Conservation (phyloP, 2,113 vertebrate genomes). For the Tachysurus vachellii region DNA sequence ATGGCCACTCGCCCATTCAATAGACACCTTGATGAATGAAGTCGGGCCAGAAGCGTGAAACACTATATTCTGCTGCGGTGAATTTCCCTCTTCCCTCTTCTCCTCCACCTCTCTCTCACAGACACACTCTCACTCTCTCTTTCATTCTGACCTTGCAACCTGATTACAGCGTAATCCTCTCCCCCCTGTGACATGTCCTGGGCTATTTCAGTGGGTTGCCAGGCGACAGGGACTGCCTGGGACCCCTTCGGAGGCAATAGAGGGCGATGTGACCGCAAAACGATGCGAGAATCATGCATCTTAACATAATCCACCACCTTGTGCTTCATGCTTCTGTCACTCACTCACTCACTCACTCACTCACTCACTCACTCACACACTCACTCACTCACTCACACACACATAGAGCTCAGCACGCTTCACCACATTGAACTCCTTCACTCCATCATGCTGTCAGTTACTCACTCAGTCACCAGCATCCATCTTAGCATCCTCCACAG, state of each 20-base stretch:
- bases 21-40: constrained; percentile 59
- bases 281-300: constrained; percentile 19
- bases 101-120: background rate
- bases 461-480: constrained; percentile 40
- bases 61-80: constrained; percentile 52
- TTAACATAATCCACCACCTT: constrained; percentile 25
- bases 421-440: background rate
- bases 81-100: constrained; percentile 39
- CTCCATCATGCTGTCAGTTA: constrained; percentile 13
- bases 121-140: background rate
- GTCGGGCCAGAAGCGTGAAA: constrained; percentile 50
- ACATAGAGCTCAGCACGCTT: constrained; percentile 6
- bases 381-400: constrained; percentile 9
- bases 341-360: background rate
- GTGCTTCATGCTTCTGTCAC: constrained; percentile 16
- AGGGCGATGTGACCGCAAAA: constrained; percentile 50
- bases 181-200: constrained; percentile 59
- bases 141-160: constrained; percentile 60
- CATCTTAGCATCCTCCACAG: constrained; percentile 37
- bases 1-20: constrained; percentile 51
- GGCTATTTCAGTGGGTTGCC: constrained; percentile 70
- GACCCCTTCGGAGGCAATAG: constrained; percentile 56
- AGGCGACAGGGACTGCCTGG: constrained; percentile 68
- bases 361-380: background rate
- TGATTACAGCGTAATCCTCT: constrained; percentile 62